Evolutionary conservation across 2,113 vertebrate species (phyloP).

Genomic region (Stictonetta naevosa): DNA sequence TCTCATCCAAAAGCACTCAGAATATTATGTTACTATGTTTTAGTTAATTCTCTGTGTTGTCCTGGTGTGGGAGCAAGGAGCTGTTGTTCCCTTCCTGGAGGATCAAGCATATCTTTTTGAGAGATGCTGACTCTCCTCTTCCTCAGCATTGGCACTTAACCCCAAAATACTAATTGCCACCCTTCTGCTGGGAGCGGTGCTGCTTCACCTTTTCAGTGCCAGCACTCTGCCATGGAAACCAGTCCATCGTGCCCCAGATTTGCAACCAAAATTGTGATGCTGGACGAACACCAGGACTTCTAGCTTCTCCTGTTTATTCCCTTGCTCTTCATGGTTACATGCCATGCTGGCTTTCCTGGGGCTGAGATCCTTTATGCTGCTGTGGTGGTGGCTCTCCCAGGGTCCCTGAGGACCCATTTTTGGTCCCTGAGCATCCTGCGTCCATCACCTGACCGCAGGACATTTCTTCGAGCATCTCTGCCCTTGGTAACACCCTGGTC

Average conservation of each 20-base stretch:
- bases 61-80: not conserved
- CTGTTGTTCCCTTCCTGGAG: not conserved
- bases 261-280: not conserved
- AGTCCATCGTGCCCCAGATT: rapidly evolving
- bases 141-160: not conserved
- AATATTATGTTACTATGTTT: not conserved
- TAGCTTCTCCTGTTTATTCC: rapidly evolving
- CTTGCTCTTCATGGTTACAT: rapidly evolving
- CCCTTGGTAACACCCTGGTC: not conserved
- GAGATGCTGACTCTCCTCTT: not conserved
- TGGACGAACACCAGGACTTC: rapidly evolving
- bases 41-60: not conserved
- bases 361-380: rapidly evolving
- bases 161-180: not conserved
- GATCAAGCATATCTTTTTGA: not conserved
- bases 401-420: not conserved
- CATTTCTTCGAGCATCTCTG: not conserved
- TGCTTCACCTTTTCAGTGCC: not conserved
- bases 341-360: rapidly evolving
- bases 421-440: not conserved
- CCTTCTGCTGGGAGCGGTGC: not conserved
- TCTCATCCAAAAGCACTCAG: not conserved
- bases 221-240: rapidly evolving
- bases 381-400: rapidly evolving
- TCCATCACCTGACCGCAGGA: rapidly evolving